Base-by-base conservation (phyloP, 2,797 vertebrate species). In the Halcyon badia region DNA sequence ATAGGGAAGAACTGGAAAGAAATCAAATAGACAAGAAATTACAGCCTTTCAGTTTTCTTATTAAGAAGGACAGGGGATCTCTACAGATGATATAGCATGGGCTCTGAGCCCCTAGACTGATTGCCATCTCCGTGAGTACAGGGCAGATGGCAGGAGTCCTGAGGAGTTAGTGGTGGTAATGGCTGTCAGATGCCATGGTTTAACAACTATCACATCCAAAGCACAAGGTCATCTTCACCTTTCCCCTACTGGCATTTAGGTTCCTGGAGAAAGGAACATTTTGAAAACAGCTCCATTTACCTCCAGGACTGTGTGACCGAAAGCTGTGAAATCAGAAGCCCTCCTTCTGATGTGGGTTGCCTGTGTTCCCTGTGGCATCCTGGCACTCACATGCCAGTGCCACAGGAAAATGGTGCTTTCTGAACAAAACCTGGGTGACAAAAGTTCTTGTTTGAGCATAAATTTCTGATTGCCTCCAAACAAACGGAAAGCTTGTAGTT, bases 381-480 rank as follows among this genome's bases (percentile, higher is more conserved):
- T 87, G 71, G 83, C 71, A 91, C 46, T 44, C 77, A n/a, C 2
- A 1, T 6, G 1, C 30, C 0, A 0, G 18, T 77, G 54, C 9
- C 42, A 68, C 51, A 69, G 75, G 46, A 57, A 79, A 85, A 62
- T 1, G 10, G n/a, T 79, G 83, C 41, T 82, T 91, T 83, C 86
- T 81, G 73, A 93, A 87, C 83, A 90, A 93, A 97, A 82, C 39
- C 52, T 72, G 33, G 16, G 10, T 86, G 49, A 89, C 48, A 85
- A 76, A 88, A 85, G 30, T 52, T 65, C 72, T 89, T 75, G 64
- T 92, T 96, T 65, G 56, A 90, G 83, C 39, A 81, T 60, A 88
- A 90, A 85, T 28, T 42, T 77, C 61, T 88, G 41, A 80, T 4
- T 91, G 72, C 61, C 79, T 92, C 54, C 89, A 96, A 94, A 87